Conservation (phyloP, 2,113 vertebrate species). For the Malurus elegans region DNA sequence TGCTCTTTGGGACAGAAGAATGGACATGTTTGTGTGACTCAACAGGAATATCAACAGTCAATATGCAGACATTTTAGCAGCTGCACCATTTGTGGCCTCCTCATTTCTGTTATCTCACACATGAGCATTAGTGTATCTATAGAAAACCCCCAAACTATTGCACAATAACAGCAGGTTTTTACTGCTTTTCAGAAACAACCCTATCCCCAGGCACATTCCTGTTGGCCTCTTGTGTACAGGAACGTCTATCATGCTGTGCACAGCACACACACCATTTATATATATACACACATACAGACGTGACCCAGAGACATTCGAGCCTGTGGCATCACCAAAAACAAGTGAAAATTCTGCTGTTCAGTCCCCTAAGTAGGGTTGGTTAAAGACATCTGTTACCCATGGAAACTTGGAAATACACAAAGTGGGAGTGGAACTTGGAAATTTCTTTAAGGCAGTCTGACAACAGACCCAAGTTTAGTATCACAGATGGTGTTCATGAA, state of each 20-base stretch:
- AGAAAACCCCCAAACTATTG: neutral
- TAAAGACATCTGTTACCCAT: neutral
- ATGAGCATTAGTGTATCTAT: rapidly evolving
- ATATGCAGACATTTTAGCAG: neutral
- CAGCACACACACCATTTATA: neutral
- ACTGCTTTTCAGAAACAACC: neutral
- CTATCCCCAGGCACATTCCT: neutral
- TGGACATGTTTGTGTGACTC: neutral
- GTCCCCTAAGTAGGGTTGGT: neutral
- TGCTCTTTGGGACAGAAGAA: neutral
- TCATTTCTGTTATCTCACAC: neutral
- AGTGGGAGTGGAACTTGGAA: neutral
- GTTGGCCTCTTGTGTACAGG: neutral
- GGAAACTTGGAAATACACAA: neutral
- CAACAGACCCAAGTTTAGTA: neutral
- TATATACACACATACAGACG: rapidly evolving
- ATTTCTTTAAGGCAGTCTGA: neutral
- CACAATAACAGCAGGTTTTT: neutral
- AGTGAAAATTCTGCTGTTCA: neutral
- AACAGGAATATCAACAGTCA: neutral
- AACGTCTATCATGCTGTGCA: neutral
- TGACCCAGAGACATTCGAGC: neutral
- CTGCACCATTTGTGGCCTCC: neutral
- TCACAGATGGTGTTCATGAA: neutral
- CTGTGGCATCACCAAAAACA: neutral